A percentile compares a stretch with the other conserved stretches of the same genome.
Evolutionary conservation across 2,113 vertebrate species (phyloP).

Genomic region (Pygoscelis antarcticus): DNA sequence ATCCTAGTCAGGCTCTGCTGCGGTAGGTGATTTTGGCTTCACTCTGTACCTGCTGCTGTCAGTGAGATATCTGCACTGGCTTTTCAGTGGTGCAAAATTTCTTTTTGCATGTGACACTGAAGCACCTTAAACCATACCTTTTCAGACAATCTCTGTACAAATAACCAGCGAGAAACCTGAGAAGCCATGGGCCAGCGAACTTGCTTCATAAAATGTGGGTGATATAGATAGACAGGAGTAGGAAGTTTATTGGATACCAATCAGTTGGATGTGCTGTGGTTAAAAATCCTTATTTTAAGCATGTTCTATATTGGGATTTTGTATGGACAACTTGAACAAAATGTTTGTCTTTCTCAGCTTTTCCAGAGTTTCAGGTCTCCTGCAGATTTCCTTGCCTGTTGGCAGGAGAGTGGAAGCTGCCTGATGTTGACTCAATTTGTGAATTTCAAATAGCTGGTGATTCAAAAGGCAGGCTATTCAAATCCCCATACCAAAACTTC

Average conservation of each 20-base stretch:
- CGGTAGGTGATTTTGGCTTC: neutral
- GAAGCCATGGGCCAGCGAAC: neutral
- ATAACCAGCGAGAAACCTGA: neutral
- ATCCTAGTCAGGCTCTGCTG: neutral
- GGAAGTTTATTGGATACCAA: neutral
- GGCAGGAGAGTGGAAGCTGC: neutral
- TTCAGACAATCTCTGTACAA: neutral
- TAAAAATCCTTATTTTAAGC: neutral
- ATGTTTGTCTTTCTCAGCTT: rapidly evolving
- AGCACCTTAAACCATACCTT: neutral
- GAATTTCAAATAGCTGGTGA: neutral
- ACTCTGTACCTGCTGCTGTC: neutral
- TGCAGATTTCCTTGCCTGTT: neutral
- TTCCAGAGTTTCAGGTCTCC: neutral
- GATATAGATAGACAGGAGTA: neutral
- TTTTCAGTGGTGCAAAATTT: neutral
- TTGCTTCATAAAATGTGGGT: neutral
- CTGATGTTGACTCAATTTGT: neutral
- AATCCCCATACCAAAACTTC: neutral
- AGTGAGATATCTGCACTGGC: neutral
- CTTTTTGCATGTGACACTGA: neutral
- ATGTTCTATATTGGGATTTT: neutral
- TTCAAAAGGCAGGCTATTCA: neutral
- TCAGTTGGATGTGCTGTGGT: neutral
- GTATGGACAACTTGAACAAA: neutral